Evolutionary conservation across 2,888 invertebrate species (phyloP), one percentile per base, ranked within the genome.

Genomic region (Chymomyza amoena): DNA sequence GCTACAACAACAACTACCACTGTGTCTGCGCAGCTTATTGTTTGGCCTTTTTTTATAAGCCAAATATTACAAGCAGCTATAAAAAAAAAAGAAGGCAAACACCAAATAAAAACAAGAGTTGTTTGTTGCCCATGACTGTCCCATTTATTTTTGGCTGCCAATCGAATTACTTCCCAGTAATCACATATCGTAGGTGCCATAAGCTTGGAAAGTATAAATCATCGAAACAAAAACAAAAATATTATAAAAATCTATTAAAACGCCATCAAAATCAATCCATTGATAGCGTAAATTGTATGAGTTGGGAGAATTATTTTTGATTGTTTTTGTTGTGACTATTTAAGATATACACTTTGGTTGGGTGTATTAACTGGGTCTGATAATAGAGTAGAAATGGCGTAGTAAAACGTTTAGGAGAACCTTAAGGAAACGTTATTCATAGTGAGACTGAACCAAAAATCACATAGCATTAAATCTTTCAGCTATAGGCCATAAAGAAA

Each of bases 111-210:
- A 67, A 63, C 68, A 68, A 51, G 68, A 18, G 61, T 20, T 52
- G 32, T 56, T 69, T 54, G 16, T n/a, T 62, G 25, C 6, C 36
- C 64, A 77, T 87, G 78, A 82, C 62, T 73, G 63, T 73, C 25
- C 16, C n/a, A 51, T 60, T 71, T 80, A 75, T 76, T 76, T 71
- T 61, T 67, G 59, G 60, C 76, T 60, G 68, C 66, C 62, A 68
- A 59, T 67, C 63, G 68, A 66, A 66, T 61, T 45, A 32, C 10
- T 56, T 57, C 62, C 69, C 67, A 64, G 32, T 60, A 64, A 54
- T 25, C 61, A 65, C 61, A 65, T 57, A 73, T 62, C 62, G 69
- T 45, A 13, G 6, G 32, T 6, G 32, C 32, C 9, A 32, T 32
- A 32, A 32, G 32, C 39, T 15, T 10, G 39, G 39, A 4, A 45